Evolutionary conservation across 92 coral and sea anemone genomes (phyloP), one percentile per base, ranked within the genome.

Genomic region (Paramuricea clavata): DNA sequence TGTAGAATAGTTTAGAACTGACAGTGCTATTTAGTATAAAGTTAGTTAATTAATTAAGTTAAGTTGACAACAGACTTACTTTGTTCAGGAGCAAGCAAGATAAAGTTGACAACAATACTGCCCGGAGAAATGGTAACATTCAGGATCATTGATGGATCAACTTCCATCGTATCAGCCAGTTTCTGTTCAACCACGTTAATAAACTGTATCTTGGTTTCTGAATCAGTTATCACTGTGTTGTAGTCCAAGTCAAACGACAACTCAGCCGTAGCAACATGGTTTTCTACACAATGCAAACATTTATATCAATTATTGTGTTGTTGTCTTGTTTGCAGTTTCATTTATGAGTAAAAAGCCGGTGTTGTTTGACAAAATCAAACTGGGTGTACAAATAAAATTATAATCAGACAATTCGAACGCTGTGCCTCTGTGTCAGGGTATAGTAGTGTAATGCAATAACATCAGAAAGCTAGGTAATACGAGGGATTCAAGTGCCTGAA

Each of bases 41-140:
- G 42, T 36, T 36, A 36, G 42, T 36, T 36, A 2, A 54, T n/a
- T n/a, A n/a, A n/a, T n/a, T n/a, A n/a, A n/a, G 62, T 54, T 54
- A 23, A 17, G 62, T 16, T 2, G 31, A 23, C 30, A 61, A 61
- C 12, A 30, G 12, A 47, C 82, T 76, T 76, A 76, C 82, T 76
- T 26, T 76, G 22, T 21, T 22, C 39, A 7, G 67, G 68, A 12
- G 82, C 67, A 12, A 76, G 28, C 13, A 76, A 17, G 43, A 76
- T 16, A 76, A 49, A 76, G 26, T 52, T 50, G 36, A 76, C 82
- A 6, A 49, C 22, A 23, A 76, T 76, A 61, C 82, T 76, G 26
- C 82, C 82, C 3, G 39, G 7, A 54, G 82, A 27, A 16, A 76
- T 33, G 68, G 82, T 76, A 27, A 76, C 82, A 12, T 76, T 76